Evolutionary conservation across 2,888 invertebrate genomes (phyloP).

Genomic region (Drosophila niveifrons): DNA sequence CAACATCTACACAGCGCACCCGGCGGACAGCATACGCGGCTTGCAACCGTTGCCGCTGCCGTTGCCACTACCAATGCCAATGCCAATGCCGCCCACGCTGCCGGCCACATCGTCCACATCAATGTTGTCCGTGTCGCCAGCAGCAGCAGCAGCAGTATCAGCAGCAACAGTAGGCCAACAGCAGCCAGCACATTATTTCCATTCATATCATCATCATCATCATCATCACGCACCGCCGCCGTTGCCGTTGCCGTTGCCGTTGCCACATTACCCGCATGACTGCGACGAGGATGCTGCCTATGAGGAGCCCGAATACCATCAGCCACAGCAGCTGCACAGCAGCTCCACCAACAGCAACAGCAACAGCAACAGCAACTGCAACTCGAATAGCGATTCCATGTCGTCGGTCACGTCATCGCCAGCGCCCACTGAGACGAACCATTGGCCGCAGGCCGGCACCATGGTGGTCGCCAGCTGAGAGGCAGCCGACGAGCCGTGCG

Average conservation of each 20-base stretch:
- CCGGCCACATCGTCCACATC: conserved; percentile 48
- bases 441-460: conserved; percentile 74
- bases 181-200: conserved; percentile 67
- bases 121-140: conserved; percentile 46
- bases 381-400: conserved; percentile 54
- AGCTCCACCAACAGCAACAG: conserved; percentile 41
- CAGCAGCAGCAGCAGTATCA: conserved; percentile 54
- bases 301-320: conserved; percentile 83
- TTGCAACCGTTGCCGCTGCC: conserved; percentile 76
- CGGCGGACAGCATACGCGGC: conserved; percentile 85
- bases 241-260: conserved; percentile 9
- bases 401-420: conserved; percentile 79
- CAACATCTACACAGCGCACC: conserved; percentile 85
- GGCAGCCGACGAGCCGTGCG: conserved; percentile 30
- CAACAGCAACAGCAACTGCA: conserved; percentile 41
- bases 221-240: conserved; percentile 54
- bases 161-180: conserved; percentile 57
- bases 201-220: conserved; percentile 71
- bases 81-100: conserved; percentile 60
- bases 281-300: conserved; percentile 77
- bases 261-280: conserved; percentile 62
- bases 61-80: conserved; percentile 60
- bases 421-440: conserved; percentile 56
- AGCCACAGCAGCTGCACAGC: conserved; percentile 80
- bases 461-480: conserved; percentile 85